Evolutionary conservation across 2,113 vertebrate genomes (phyloP), one percentile per base, ranked within the genome.

Genomic region (Laticauda colubrina): DNA sequence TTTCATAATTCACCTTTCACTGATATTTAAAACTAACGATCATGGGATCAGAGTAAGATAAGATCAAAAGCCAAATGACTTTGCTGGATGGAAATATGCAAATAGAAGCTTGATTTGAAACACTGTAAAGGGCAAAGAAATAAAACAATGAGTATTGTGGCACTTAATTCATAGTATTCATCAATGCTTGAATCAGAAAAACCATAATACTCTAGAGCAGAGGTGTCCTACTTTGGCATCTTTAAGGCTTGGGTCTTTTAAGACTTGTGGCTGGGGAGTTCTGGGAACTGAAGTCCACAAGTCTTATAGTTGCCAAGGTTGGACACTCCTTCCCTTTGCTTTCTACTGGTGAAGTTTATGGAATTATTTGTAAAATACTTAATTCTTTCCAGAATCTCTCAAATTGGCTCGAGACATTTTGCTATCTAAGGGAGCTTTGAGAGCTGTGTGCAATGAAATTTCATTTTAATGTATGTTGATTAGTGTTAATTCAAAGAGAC

Each of bases 331-430:
- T 4, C 29, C n/a, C 90, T 91, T 96, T 95, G 75, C 94, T 95
- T 94, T 90, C 94, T 94, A 92, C 89, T 91, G 95, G 96, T 96
- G 96, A 95, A 93, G 93, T 94, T 96, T 85, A 90, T 96, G 96
- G 95, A 90, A 92, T 92, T 96, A 91, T 95, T 94, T 94, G 94
- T 96, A 92, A 96, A 96, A 93, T 96, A 94, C 97, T 96, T 96
- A 95, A 94, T 85, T 89, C 92, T 92, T 96, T 88, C 95, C 93
- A 85, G 95, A 93, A 94, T 94, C 95, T 94, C 92, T 69, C 88
- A 96, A 92, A 81, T 81, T 81, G 75, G 75, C 3, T 34, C 34
- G 3, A 39, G 75, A 81, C 18, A 18, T 81, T 81, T 81, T 81
- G 34, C 6, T 81, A 81, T 81, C 34, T 43, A 21, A 81, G 34